Evolutionary conservation across 2,797 vertebrate species (phyloP).

Genomic region (Phoeniculus purpureus): DNA sequence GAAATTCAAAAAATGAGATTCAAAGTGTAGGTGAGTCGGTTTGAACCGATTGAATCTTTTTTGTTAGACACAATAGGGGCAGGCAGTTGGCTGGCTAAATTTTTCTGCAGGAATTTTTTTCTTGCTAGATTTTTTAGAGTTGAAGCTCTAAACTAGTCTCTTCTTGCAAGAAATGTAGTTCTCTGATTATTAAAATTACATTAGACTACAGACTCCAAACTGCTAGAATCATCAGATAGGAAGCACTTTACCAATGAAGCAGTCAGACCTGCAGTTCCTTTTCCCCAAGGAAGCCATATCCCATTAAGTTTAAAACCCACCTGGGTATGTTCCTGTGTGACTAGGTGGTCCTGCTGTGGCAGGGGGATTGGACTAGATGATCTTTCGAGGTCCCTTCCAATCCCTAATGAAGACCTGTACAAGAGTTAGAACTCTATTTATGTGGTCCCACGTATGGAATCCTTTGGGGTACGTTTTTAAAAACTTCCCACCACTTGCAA

Average conservation of each 20-base stretch:
- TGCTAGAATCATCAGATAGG: not conserved
- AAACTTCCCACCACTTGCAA: conserved; percentile 57
- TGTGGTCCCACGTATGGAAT: not conserved
- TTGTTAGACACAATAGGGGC: not conserved
- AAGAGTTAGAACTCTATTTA: conserved; percentile 17
- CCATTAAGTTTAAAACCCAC: too few relatives aligned
- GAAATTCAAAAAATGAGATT: not conserved
- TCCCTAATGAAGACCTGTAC: not conserved
- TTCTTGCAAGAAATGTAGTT: not conserved
- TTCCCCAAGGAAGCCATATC: not conserved
- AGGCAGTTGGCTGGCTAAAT: not conserved
- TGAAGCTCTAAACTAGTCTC: not conserved
- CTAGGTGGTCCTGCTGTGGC: too few relatives aligned
- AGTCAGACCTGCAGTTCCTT: not conserved
- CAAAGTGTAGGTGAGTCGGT: not conserved
- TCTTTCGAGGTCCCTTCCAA: too few relatives aligned
- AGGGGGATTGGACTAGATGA: too few relatives aligned
- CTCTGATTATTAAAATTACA: not conserved
- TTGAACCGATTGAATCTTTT: not conserved
- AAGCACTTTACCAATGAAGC: not conserved
- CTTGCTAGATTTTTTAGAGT: too few relatives aligned
- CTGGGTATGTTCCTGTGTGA: too few relatives aligned
- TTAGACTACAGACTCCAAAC: not conserved
- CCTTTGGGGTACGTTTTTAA: conserved; percentile 33
- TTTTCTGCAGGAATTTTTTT: not conserved